Base-by-base conservation (phyloP, 1,140 invertebrate genomes). In the Drosophila oshimai region DNA sequence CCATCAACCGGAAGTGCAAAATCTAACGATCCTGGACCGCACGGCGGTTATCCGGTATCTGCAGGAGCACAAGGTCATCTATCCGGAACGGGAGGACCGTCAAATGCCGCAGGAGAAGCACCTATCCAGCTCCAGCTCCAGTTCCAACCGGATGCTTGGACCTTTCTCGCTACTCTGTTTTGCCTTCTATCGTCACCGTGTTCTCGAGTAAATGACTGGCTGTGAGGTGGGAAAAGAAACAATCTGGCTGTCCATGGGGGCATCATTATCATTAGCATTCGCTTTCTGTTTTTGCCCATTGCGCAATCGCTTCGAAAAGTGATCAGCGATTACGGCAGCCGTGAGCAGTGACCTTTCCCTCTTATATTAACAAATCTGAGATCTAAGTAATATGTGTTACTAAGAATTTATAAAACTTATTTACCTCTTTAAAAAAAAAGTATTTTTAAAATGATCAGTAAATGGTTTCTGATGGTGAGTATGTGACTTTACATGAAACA, bases 71-170 rank as follows among this genome's bases (percentile, higher is more conserved):
- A 50, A 87, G 60, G 91, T 92, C 1, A 76, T 94, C 7, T 91
- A 92, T 72, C 83, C 93, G 6, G 90, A 83, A 4, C 69, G 92
- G 2, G 93, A 94, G 74, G 90, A 91, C n/a, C 90, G 93, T 33
- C 93, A 93, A 15, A 15, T 12, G 7, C 28, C 42, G 18, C 4
- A 53, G 10, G 51, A 78, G 13, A 62, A 29, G 29, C 9, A 5
- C n/a, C 0, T 42, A 2, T n/a, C 15, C 17, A 28, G 6, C 4
- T 47, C 44, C 34, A 47, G 6, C 12, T 13, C 34, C 10, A 36
- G 9, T n/a, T n/a, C 6, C 5, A 15, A 10, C 15, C 9, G 1
- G 6, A 5, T 44, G 17, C 1, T 17, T 5, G 10, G 28, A n/a
- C 1, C 9, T 13, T n/a, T 20, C 12, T 10, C 5, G 1, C 18